phyloP scores from a whole-genome alignment of 1,140 invertebrate species.

The Drosophila auraria region DNA sequence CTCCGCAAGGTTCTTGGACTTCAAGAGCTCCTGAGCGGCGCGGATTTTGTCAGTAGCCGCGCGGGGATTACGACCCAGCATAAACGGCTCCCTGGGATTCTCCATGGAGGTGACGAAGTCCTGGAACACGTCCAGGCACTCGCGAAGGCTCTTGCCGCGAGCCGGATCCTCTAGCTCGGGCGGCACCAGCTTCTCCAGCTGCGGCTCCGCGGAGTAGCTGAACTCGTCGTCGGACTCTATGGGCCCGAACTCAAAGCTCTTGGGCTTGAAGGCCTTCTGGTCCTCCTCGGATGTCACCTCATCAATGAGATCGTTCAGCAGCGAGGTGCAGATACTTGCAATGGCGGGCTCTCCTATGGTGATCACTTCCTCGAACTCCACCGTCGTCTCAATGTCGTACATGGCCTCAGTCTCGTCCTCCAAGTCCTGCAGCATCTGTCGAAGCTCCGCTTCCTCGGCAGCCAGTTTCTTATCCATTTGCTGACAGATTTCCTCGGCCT shows the following conservation, averaged over 20 bases:
- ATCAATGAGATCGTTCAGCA: constrained; percentile 54
- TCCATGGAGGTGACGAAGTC: constrained; percentile 40
- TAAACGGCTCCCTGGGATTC: constrained; percentile 2
- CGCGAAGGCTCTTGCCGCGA: constrained; percentile 58
- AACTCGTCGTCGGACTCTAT: constrained; percentile 75
- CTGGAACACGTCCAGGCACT: constrained; percentile 58
- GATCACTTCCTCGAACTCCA: constrained; percentile 12
- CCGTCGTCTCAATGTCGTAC: constrained; percentile 28
- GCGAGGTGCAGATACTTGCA: constrained; percentile 19
- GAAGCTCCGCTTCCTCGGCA: constrained; percentile 52
- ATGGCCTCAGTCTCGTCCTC: constrained; percentile 52
- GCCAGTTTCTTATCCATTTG: constrained; percentile 44
- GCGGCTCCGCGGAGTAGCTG: constrained; percentile 56
- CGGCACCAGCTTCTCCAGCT: constrained; percentile 40
- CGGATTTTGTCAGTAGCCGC: constrained; percentile 40
- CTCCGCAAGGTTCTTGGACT: constrained; percentile 25
- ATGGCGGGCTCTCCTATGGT: not conserved
- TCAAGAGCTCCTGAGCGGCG: constrained; percentile 53
- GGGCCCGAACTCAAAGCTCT: constrained; percentile 55
- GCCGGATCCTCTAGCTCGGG: constrained; percentile 58
- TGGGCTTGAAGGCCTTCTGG: constrained; percentile 13
- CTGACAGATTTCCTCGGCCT: constrained; percentile 46
- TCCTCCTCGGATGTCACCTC: constrained; percentile 37
- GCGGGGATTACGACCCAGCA: not conserved
- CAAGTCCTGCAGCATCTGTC: constrained; percentile 56